phyloP scores from a whole-genome alignment of 2,113 vertebrate genomes.

The Arizona elegans region DNA sequence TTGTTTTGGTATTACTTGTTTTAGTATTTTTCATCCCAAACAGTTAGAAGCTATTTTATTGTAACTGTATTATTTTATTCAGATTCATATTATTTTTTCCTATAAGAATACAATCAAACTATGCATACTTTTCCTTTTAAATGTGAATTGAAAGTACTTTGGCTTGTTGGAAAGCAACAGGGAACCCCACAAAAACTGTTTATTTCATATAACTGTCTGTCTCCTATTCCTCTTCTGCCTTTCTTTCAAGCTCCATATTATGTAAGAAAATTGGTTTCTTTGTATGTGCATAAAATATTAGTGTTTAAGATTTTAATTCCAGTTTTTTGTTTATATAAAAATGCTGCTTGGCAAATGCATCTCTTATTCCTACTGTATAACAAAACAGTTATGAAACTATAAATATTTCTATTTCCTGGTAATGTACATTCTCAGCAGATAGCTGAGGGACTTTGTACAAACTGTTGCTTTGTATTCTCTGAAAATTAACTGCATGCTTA shows the following conservation, averaged over 20 bases:
- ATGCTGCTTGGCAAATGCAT: slow-evolving; percentile 17
- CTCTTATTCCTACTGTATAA: slow-evolving; percentile 11
- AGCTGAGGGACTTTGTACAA: background rate
- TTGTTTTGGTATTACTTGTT: background rate
- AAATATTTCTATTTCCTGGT: slow-evolving; percentile 40
- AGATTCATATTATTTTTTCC: background rate
- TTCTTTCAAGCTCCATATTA: background rate
- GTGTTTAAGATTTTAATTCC: background rate
- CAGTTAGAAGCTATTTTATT: background rate
- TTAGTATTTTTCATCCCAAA: accelerated
- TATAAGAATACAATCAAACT: background rate
- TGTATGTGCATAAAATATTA: background rate
- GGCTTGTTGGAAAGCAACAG: background rate
- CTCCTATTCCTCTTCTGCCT: background rate
- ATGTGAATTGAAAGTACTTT: background rate
- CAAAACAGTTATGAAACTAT: slow-evolving; percentile 15
- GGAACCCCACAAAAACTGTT: background rate
- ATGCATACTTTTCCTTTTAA: background rate
- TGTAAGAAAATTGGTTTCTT: background rate
- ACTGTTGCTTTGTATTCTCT: background rate
- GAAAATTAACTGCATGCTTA: slow-evolving; percentile 14
- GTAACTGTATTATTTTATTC: background rate
- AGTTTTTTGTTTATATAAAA: slow-evolving; percentile 6
- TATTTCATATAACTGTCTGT: background rate
- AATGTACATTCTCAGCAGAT: slow-evolving; percentile 14